phyloP scores from a whole-genome alignment of 2,797 vertebrate genomes.

The Hemibagrus guttatus region DNA sequence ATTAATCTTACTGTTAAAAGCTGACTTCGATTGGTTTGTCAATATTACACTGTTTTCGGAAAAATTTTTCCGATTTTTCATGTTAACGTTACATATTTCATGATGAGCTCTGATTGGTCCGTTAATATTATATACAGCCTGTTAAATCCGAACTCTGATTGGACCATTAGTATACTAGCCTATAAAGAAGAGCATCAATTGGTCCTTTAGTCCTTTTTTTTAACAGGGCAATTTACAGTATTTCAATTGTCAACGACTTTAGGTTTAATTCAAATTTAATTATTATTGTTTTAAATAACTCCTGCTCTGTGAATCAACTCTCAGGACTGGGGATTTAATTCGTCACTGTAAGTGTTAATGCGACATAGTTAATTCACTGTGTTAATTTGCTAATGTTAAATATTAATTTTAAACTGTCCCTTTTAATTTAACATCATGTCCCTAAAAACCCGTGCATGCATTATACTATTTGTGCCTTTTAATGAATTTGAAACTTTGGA shows the following conservation, averaged over 20 bases:
- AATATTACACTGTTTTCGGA: neutral
- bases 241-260: neutral
- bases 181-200: neutral
- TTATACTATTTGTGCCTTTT: neutral
- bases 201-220: neutral
- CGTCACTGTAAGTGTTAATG: neutral
- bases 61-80: neutral
- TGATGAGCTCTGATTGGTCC: neutral
- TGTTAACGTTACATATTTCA: too few species aligned
- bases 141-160: neutral
- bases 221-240: neutral
- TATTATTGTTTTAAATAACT: neutral
- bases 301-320: neutral
- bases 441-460: neutral
- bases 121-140: neutral
- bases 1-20: conserved; percentile 28
- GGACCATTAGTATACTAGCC: neutral
- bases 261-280: neutral
- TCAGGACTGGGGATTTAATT: neutral
- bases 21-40: too few species aligned
- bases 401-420: too few species aligned
- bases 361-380: neutral
- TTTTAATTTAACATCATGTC: neutral
- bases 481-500: neutral
- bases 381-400: too few species aligned